Evolutionary conservation across 2,113 vertebrate species (phyloP), one percentile per base, ranked within the genome.

Genomic region (Oncorhynchus kisutch): DNA sequence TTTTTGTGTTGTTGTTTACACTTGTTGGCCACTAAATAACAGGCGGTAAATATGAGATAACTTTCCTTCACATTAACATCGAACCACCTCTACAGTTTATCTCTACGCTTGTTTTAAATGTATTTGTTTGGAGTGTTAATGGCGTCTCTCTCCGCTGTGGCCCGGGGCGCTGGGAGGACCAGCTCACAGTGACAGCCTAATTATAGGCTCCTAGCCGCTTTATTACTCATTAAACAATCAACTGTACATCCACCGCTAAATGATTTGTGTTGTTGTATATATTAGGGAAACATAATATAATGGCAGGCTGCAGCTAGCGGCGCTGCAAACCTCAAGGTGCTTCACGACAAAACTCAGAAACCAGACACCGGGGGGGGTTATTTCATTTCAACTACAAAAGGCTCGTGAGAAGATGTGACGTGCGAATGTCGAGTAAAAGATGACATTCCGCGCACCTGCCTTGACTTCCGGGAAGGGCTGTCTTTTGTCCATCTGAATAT

Each of bases 161-260:
- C 91, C 90, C 85, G 81, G 81, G 92, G 92, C 89, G 77, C 72
- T 78, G 74, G 85, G 85, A 84, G 88, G 88, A 86, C 91, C 90
- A 85, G 91, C 90, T 91, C 84, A 84, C 93, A 93, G 91, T 94
- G 94, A 93, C 93, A 93, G 91, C 88, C 92, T 94, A 93, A 94
- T 94, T 94, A 94, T 92, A 87, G 89, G 90, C 82, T 87, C 85
- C 89, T 87, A 87, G 84, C 88, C 90, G 86, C 90, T 92, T 94
- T 93, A 94, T 94, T 94, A 93, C 88, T 90, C 91, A 92, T 94
- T 93, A 94, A 92, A 94, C 92, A 92, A 91, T 92, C 86, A 92
- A 90, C 90, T 92, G 92, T 92, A 93, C 91, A 90, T 93, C 91
- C 85, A 91, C 90, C 88, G 84, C 93, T 93, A 93, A 94, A 93